phyloP scores from a whole-genome alignment of 2,888 invertebrate genomes.

The Dynastes tityus region DNA sequence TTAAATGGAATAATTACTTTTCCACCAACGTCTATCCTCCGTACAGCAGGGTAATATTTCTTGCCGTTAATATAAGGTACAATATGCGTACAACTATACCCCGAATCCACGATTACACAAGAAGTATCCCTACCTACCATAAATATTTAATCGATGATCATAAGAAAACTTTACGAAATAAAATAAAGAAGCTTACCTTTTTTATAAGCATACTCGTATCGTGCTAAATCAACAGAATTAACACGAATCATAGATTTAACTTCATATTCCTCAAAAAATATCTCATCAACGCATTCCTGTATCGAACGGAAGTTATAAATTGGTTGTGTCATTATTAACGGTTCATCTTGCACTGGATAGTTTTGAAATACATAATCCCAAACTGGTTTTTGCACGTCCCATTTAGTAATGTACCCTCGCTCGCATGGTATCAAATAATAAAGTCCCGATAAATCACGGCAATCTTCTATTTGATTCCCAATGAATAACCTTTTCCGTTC shows the following conservation, averaged over 20 bases:
- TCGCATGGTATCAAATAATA: constrained; percentile 96
- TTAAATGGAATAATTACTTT: constrained; percentile 71
- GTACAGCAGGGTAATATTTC: constrained; percentile 78
- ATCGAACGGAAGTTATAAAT: constrained; percentile 93
- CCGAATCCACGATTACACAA: constrained; percentile 89
- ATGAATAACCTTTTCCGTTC: constrained; percentile 95
- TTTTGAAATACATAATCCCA: constrained; percentile 97
- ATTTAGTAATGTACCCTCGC: constrained; percentile 95
- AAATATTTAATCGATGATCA: background rate
- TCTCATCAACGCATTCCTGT: constrained; percentile 95
- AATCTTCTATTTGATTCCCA: constrained; percentile 95
- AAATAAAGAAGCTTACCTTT: constrained; percentile 49
- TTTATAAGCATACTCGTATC: constrained; percentile 41
- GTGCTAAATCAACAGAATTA: constrained; percentile 84
- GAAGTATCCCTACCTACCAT: constrained; percentile 58
- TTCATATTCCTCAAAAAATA: constrained; percentile 98
- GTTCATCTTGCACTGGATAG: constrained; percentile 84
- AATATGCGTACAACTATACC: constrained; percentile 96
- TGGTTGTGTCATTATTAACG: constrained; percentile 94
- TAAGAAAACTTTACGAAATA: background rate
- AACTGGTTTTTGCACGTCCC: constrained; percentile 95
- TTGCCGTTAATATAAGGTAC: constrained; percentile 87
- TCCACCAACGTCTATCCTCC: constrained; percentile 95
- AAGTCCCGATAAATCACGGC: constrained; percentile 94
- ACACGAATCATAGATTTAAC: constrained; percentile 86